A percentile compares a stretch with the other conserved stretches of the same genome.
Evolutionary conservation across 1,140 invertebrate species (phyloP).

Genomic region (Choristoneura fumiferana): DNA sequence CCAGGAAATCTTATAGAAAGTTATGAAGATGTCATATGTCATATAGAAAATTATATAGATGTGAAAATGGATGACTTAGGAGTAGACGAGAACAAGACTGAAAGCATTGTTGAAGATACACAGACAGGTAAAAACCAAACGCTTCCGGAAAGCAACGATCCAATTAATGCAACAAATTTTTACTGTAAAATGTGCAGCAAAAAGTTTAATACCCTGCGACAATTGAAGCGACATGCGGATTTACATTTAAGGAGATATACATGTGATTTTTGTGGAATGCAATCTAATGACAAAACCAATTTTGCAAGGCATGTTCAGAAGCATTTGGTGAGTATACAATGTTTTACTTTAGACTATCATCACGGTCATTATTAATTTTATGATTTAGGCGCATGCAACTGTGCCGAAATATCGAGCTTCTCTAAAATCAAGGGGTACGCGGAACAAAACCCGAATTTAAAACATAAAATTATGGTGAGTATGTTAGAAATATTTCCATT

Average conservation of each 20-base stretch:
- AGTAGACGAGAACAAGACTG: constrained; percentile 6
- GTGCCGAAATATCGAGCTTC: too few species aligned
- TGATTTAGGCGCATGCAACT: too few species aligned
- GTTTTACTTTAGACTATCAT: neutral
- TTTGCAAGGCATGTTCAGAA: constrained; percentile 54
- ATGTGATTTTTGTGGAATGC: constrained; percentile 75
- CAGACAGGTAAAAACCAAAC: constrained; percentile 15
- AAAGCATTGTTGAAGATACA: constrained; percentile 21
- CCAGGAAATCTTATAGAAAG: constrained; percentile 23
- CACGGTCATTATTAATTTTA: neutral
- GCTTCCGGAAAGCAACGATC: constrained; percentile 36
- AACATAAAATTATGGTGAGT: too few species aligned
- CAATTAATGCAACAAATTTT: constrained; percentile 52
- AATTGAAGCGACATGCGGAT: constrained; percentile 68
- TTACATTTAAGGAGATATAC: constrained; percentile 40
- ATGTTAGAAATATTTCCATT: too few species aligned
- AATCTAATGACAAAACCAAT: constrained; percentile 62
- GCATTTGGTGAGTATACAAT: constrained; percentile 41
- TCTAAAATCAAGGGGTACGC: too few species aligned
- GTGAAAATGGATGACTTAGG: constrained; percentile 21
- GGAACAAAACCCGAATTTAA: too few species aligned
- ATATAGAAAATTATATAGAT: constrained; percentile 42
- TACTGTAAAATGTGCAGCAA: constrained; percentile 71
- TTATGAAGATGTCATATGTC: constrained; percentile 27
- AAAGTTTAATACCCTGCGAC: constrained; percentile 64